Percentiles rank a stretch among this genome's conserved stretches.
phyloP scores from a whole-genome alignment of 2,113 vertebrate species.

The Phalacrocorax carbo region DNA sequence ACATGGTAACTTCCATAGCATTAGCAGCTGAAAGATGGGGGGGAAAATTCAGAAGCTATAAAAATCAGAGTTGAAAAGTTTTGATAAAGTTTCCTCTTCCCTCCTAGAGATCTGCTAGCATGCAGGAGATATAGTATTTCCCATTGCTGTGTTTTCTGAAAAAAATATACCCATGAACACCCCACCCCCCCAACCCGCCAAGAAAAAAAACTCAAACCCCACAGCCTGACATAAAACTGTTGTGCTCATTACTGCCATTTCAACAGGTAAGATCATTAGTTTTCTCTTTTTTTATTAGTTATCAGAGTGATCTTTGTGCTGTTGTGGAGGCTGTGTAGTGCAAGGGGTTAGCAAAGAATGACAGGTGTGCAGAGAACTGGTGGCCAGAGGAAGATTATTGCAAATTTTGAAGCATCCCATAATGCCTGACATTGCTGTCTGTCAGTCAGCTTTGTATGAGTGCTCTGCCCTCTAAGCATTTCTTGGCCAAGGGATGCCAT shows the following conservation, averaged over 20 bases:
- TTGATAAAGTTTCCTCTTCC: neutral
- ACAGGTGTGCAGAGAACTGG: neutral
- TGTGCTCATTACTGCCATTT: neutral
- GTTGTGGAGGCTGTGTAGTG: neutral
- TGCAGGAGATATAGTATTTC: neutral
- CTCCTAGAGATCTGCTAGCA: neutral
- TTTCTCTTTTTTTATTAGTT: neutral
- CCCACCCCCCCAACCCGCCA: too few species aligned
- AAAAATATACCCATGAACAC: neutral
- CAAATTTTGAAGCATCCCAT: neutral
- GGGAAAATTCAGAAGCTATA: neutral
- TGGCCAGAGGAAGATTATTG: neutral
- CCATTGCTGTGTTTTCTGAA: neutral
- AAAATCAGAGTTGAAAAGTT: neutral
- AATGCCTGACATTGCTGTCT: neutral
- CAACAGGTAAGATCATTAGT: neutral
- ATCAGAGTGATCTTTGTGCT: neutral
- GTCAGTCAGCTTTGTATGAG: neutral
- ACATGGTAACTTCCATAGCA: neutral
- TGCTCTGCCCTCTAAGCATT: neutral
- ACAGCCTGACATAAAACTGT: neutral
- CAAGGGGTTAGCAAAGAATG: neutral
- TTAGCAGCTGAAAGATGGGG: neutral
- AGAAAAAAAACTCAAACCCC: neutral
- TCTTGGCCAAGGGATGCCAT: neutral